Evolutionary conservation across 2,113 vertebrate genomes (phyloP), one percentile per base, ranked within the genome.

Genomic region (Oreotrochilus melanogaster): DNA sequence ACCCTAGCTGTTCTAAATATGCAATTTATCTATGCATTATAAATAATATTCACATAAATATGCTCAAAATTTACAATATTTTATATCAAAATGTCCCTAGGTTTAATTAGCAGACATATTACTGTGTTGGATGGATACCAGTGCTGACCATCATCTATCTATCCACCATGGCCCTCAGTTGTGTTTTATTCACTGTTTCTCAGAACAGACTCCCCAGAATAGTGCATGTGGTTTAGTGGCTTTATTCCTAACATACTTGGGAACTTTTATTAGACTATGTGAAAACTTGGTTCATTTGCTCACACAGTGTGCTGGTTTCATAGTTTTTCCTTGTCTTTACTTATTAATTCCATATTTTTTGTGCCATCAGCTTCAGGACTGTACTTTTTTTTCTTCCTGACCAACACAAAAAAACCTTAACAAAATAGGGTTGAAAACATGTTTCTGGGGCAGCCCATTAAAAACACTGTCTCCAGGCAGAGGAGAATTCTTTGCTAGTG

Each of bases 71-170:
- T 58, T 4, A 47, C 14, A 74, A 30, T 3, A 37, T 64, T 73
- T 53, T 78, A 16, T 64, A 21, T 18, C 16, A 69, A 64, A 53
- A 75, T 9, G 1, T 70, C 30, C 18, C 33, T 78, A 60, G 11
- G 11, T 64, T 60, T 74, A 70, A 53, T 33, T 83, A 18, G 10
- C 27, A 86, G 28, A 18, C 27, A 60, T 48, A 87, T 58, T 60
- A 33, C 31, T 33, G 17, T 7, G 10, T 23, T 65, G 23, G 16
- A 56, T 27, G 27, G 31, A 84, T 75, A 48, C 31, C 23, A 1
- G 0, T 33, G 45, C 25, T 58, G 23, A 42, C 0, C 1, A 45
- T 33, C 39, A 45, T 23, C 21, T 19, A 31, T 23, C 3, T 54
- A 42, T n/a, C 9, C 19, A 27, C 33, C 39, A 22, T 1, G 28